phyloP scores from a whole-genome alignment of 2,797 vertebrate genomes.

The Dromococcyx pavoninus region DNA sequence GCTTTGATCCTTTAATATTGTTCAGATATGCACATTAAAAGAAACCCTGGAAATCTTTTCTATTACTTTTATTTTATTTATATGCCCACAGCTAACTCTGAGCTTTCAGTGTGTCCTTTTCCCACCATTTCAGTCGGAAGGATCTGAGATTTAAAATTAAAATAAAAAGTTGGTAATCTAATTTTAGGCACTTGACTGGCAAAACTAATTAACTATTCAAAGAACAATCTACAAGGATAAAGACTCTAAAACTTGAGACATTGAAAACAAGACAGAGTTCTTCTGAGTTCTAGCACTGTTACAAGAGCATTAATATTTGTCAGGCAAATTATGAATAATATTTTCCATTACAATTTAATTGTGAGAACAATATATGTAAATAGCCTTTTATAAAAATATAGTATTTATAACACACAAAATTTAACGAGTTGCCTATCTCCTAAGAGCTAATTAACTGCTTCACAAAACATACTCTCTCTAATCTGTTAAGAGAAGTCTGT shows the following conservation, averaged over 20 bases:
- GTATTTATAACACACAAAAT: background rate
- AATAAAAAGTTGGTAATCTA: background rate
- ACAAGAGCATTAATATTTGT: background rate
- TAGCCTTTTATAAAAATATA: background rate
- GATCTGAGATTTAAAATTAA: slow-evolving; percentile 38
- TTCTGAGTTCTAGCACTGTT: background rate
- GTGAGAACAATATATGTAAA: background rate
- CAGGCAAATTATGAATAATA: background rate
- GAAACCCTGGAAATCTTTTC: background rate
- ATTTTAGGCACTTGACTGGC: slow-evolving; percentile 36
- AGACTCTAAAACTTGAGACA: background rate
- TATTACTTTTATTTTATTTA: slow-evolving; percentile 3
- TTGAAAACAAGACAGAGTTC: background rate
- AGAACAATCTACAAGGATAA: slow-evolving; percentile 2
- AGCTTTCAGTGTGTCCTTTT: background rate
- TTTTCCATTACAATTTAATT: background rate
- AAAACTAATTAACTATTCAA: slow-evolving; percentile 43
- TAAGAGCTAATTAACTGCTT: slow-evolving; percentile 9
- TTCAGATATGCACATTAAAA: background rate
- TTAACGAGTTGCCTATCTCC: background rate
- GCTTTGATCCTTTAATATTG: slow-evolving; percentile 21
- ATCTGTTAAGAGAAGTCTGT: background rate
- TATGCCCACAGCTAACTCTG: background rate
- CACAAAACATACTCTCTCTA: background rate
- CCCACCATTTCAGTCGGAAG: background rate